Evolutionary conservation across 2,888 invertebrate genomes (phyloP).

Genomic region (Macrophya annulata): DNA sequence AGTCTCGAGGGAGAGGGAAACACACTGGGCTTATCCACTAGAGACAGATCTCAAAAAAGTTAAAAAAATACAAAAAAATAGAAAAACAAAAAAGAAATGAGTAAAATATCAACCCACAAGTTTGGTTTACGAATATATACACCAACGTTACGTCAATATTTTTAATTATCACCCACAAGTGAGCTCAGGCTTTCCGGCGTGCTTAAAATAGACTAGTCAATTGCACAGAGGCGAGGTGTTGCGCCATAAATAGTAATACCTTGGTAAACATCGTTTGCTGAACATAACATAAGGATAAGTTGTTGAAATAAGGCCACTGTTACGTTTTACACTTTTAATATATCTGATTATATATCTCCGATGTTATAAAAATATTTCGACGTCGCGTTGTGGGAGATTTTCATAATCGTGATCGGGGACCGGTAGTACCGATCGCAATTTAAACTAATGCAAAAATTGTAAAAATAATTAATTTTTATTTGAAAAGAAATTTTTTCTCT

Average conservation of each 20-base stretch:
- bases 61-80: not conserved
- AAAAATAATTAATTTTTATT: not conserved
- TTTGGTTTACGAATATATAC: not conserved
- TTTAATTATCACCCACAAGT: constrained; percentile 47
- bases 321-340: not conserved
- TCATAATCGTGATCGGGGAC: not conserved
- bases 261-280: constrained; percentile 32
- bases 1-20: constrained; percentile 47
- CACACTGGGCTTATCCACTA: constrained; percentile 8
- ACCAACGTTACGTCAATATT: constrained; percentile 3
- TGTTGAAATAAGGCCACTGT: not conserved
- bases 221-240: constrained; percentile 8
- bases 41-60: not conserved
- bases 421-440: not conserved
- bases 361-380: too few relatives aligned
- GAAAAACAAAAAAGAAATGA: not conserved
- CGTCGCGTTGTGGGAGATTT: not conserved
- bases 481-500: not conserved
- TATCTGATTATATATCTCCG: not conserved
- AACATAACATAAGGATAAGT: not conserved
- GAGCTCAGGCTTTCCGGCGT: not conserved
- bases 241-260: constrained; percentile 46
- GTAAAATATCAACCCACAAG: constrained; percentile 6
- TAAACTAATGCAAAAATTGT: not conserved
- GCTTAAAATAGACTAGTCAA: constrained; percentile 44